Conservation (phyloP, 2,113 vertebrate genomes). For the Nettapus auritus region DNA sequence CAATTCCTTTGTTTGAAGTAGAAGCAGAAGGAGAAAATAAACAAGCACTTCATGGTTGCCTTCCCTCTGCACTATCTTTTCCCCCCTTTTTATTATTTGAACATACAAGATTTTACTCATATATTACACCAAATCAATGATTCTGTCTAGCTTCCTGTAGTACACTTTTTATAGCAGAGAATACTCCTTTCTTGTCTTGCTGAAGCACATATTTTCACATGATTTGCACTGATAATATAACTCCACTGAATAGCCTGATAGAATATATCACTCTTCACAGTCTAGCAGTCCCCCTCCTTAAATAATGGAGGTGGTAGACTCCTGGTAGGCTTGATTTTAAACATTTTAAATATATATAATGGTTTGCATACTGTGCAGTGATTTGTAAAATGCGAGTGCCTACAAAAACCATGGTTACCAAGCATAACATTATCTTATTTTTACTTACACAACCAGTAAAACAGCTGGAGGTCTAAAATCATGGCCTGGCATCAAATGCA, state of each 20-base stretch:
- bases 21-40: slow-evolving; percentile 12
- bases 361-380: slow-evolving; percentile 81
- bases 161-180: slow-evolving; percentile 1
- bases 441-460: slow-evolving; percentile 86
- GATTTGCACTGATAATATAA: slow-evolving; percentile 54
- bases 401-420: slow-evolving; percentile 79
- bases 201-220: slow-evolving; percentile 22
- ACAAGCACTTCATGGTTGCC: slow-evolving; percentile 17
- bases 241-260: slow-evolving; percentile 12
- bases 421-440: slow-evolving; percentile 83
- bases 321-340: slow-evolving; percentile 71
- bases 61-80: neutral
- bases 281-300: slow-evolving; percentile 67
- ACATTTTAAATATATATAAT: slow-evolving; percentile 76
- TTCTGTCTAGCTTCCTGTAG: slow-evolving; percentile 40
- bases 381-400: slow-evolving; percentile 82
- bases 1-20: slow-evolving; percentile 48
- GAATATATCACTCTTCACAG: slow-evolving; percentile 65
- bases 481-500: slow-evolving; percentile 73
- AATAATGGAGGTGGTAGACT: slow-evolving; percentile 69
- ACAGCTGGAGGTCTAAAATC: slow-evolving; percentile 83
- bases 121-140: slow-evolving; percentile 53
- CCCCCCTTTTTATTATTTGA: slow-evolving; percentile 50
- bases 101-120: slow-evolving; percentile 44
- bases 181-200: slow-evolving; percentile 20